Conservation (phyloP, 2,888 invertebrate species). For the Synanthedon vespiformis region DNA sequence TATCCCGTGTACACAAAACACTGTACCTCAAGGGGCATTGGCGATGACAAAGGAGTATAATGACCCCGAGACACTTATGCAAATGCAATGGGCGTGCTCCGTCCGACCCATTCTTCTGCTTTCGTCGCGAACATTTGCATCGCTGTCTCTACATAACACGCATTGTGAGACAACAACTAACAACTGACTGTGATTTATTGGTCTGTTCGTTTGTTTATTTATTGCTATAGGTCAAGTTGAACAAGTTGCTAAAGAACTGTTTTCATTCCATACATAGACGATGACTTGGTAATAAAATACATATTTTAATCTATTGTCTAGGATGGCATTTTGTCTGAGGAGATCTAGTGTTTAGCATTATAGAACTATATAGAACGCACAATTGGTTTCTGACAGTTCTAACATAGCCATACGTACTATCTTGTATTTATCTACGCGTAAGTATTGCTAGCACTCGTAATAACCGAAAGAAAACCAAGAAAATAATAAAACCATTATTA, state of each 20-base stretch:
- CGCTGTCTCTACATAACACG: conserved; percentile 5
- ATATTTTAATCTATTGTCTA: too few species aligned
- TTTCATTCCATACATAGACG: too few species aligned
- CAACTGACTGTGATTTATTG: not conserved
- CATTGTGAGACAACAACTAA: conserved; percentile 1
- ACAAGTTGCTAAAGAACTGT: not conserved
- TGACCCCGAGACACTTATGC: conserved; percentile 51
- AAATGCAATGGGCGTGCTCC: conserved; percentile 42
- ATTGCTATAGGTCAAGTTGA: not conserved
- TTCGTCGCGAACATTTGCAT: conserved; percentile 26
- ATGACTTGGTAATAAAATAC: too few species aligned
- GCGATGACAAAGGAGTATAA: conserved; percentile 35
- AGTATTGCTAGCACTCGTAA: too few species aligned
- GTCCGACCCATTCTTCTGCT: conserved; percentile 45
- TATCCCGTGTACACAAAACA: not conserved
- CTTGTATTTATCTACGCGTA: too few species aligned
- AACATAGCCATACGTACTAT: too few species aligned
- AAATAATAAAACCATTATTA: too few species aligned
- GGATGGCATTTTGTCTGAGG: too few species aligned
- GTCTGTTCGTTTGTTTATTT: not conserved
- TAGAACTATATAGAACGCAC: too few species aligned
- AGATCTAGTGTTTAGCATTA: too few species aligned
- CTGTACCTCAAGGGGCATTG: conserved; percentile 7
- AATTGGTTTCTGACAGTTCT: too few species aligned
- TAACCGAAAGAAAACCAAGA: too few species aligned